phyloP scores from a whole-genome alignment of 2,888 invertebrate genomes.

The Dryococelus australis region DNA sequence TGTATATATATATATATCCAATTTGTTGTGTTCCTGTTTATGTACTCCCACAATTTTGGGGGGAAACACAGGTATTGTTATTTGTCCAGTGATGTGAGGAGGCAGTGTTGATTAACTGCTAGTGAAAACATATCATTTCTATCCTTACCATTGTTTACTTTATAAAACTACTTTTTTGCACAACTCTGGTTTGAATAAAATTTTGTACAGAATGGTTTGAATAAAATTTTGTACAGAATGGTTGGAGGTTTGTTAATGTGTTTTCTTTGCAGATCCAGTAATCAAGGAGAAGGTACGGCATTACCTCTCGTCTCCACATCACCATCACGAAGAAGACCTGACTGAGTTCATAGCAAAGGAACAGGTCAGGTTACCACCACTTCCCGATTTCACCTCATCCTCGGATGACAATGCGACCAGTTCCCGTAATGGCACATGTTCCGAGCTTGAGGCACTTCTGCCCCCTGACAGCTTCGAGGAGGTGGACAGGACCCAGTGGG shows the following conservation, averaged over 20 bases:
- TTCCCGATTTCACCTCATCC: conserved; percentile 33
- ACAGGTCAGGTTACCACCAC: conserved; percentile 16
- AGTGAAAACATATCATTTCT: too few species aligned
- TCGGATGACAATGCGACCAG: conserved; percentile 57
- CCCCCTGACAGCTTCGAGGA: conserved; percentile 59
- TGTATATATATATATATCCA: too few species aligned
- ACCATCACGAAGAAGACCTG: conserved; percentile 38
- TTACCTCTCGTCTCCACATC: conserved; percentile 55
- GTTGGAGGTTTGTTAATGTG: neutral
- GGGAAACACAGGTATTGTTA: too few species aligned
- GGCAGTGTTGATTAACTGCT: too few species aligned
- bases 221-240: too few species aligned
- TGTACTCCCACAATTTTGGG: too few species aligned
- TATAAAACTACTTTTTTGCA: too few species aligned
- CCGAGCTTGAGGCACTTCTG: conserved; percentile 60
- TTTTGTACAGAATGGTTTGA: too few species aligned
- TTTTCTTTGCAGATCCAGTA: conserved; percentile 75
- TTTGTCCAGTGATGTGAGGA: too few species aligned
- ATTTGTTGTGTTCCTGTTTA: too few species aligned
- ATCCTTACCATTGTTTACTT: too few species aligned
- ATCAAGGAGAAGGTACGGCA: conserved; percentile 71
- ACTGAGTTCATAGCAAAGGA: conserved; percentile 40
- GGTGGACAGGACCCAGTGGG: conserved; percentile 62
- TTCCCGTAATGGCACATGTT: conserved; percentile 58
- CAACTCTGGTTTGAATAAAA: too few species aligned